phyloP scores from a whole-genome alignment of 2,113 vertebrate species.

The Holacanthus passer region DNA sequence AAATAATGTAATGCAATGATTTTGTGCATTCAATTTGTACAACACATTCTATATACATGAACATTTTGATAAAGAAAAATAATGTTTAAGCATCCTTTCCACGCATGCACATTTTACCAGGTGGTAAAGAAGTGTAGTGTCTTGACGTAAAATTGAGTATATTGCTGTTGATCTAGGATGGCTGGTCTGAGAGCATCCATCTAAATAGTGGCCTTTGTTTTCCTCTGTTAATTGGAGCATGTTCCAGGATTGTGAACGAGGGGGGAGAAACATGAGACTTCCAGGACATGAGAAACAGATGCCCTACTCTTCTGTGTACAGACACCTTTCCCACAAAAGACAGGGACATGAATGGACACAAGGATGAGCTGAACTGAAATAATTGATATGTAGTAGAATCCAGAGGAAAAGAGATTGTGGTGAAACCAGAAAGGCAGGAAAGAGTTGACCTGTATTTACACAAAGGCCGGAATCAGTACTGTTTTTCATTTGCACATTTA shows the following conservation, averaged over 20 bases:
- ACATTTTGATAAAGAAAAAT: background rate
- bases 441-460: background rate
- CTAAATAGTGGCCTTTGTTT: conserved; percentile 65
- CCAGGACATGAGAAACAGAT: conserved; percentile 63
- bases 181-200: conserved; percentile 27
- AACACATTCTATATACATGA: background rate
- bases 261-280: conserved; percentile 43
- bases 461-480: background rate
- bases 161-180: background rate
- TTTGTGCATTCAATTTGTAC: background rate
- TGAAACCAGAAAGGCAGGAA: conserved; percentile 26
- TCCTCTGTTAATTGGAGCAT: conserved; percentile 72
- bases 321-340: conserved; percentile 41
- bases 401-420: conserved; percentile 34
- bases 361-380: conserved; percentile 34
- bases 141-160: background rate
- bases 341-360: conserved; percentile 21
- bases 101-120: background rate
- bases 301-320: conserved; percentile 51
- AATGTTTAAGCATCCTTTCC: background rate
- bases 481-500: background rate
- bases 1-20: background rate
- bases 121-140: background rate
- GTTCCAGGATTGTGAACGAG: conserved; percentile 53
- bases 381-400: conserved; percentile 29